Conservation (phyloP, 2,113 vertebrate species). For the Vireo altiloquus region DNA sequence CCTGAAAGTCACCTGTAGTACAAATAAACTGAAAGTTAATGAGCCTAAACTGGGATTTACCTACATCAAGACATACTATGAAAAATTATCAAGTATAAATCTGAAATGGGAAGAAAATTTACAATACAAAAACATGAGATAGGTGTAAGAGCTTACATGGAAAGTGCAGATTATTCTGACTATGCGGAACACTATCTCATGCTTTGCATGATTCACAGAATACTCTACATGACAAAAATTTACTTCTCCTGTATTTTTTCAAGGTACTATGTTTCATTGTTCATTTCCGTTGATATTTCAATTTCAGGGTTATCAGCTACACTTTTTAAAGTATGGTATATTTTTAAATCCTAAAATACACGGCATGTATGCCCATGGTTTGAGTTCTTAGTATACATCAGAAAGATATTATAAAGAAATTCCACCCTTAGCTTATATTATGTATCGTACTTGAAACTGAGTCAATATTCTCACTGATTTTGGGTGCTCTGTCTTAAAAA, state of each 20-base stretch:
- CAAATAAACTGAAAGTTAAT: background rate
- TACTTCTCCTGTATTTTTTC: background rate
- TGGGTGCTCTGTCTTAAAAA: background rate
- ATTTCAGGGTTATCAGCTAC: background rate
- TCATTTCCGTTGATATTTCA: background rate
- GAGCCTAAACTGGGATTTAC: background rate
- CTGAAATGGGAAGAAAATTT: background rate
- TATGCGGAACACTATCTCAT: accelerated
- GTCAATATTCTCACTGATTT: background rate
- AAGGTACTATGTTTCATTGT: background rate
- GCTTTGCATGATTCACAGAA: background rate
- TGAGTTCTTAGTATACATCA: background rate
- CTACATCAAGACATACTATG: background rate
- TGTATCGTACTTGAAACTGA: background rate
- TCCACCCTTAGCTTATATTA: background rate
- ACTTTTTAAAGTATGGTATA: background rate
- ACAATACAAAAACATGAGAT: background rate
- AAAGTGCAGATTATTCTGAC: background rate
- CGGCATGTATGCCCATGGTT: background rate
- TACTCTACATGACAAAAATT: background rate
- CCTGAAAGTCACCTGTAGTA: background rate
- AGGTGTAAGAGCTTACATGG: background rate
- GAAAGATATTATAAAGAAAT: background rate
- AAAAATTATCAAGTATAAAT: background rate
- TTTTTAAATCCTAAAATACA: background rate